These are phyloP conservation scores for Sesamia nonagrioides DNA, from an alignment of 1,140 invertebrate genomes.

Conservation along the genomic window DNA sequence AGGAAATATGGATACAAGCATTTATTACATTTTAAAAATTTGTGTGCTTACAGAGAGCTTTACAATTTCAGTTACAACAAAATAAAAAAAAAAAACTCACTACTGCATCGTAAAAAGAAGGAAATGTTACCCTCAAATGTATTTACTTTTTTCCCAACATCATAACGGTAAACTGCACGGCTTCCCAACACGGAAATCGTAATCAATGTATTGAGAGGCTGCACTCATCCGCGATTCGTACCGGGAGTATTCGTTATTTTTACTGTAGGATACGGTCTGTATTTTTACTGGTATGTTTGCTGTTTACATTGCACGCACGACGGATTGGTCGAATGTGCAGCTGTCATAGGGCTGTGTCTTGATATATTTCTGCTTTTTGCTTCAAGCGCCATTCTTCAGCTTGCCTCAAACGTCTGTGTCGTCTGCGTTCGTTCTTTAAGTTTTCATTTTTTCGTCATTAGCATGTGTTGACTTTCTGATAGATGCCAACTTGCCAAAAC, in stretches of 20 bases:
- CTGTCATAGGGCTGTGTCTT: slow-evolving; percentile 19
- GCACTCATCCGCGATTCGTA: slow-evolving; percentile 47
- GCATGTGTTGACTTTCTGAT: neutral
- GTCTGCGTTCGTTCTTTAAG: neutral
- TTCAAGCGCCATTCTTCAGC: neutral
- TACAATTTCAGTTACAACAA: neutral
- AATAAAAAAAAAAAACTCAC: neutral
- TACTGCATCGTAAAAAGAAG: slow-evolving; percentile 24
- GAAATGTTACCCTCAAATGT: slow-evolving; percentile 22
- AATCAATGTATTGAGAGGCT: slow-evolving; percentile 54
- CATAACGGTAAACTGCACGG: slow-evolving; percentile 38
- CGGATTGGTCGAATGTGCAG: slow-evolving; percentile 52
- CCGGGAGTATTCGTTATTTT: slow-evolving; percentile 47
- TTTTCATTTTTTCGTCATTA: neutral
- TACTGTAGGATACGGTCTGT: slow-evolving; percentile 44
- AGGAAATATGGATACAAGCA: too few species aligned
- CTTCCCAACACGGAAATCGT: slow-evolving; percentile 42
- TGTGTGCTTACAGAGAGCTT: too few species aligned
- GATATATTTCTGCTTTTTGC: neutral
- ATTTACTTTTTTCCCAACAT: slow-evolving; percentile 35
- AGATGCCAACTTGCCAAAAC: neutral
- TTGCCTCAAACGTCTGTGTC: neutral
- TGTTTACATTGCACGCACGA: slow-evolving; percentile 60
- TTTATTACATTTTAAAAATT: neutral
- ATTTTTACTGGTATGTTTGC: slow-evolving; percentile 61